Conservation (phyloP, 2,113 vertebrate genomes). For the Ancistrus triradiatus region DNA sequence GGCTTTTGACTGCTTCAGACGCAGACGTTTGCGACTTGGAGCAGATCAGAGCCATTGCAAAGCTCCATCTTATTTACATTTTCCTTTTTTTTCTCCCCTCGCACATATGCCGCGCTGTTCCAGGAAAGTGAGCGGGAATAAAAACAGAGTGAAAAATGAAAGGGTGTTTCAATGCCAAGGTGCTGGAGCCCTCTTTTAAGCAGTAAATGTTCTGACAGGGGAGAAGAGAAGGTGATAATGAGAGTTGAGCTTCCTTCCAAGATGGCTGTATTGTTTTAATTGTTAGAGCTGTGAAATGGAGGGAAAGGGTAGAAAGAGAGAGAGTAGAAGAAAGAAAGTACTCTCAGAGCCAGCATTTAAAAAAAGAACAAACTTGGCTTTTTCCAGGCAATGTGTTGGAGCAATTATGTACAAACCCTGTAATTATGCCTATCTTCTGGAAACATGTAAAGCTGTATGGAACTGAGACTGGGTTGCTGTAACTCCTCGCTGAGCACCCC, state of each 20-base stretch:
- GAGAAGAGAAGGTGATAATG: constrained; percentile 61
- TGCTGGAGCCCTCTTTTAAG: constrained; percentile 58
- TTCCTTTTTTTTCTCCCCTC: constrained; percentile 35
- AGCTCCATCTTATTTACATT: constrained; percentile 60
- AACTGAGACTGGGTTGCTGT: constrained; percentile 63
- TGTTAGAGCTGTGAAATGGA: constrained; percentile 57
- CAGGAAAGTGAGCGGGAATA: constrained; percentile 33
- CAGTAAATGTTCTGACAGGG: constrained; percentile 56
- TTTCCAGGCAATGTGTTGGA: constrained; percentile 62
- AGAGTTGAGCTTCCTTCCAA: constrained; percentile 65
- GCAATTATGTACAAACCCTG: constrained; percentile 71
- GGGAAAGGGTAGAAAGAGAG: constrained; percentile 45
- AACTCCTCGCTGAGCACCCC: constrained; percentile 43
- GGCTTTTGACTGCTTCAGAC: constrained; percentile 53
- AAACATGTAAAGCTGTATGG: constrained; percentile 71
- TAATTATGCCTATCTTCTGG: constrained; percentile 73
- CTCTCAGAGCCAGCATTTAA: constrained; percentile 57
- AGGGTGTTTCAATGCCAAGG: constrained; percentile 59
- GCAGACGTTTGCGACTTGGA: constrained; percentile 47
- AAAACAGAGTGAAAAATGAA: constrained; percentile 42
- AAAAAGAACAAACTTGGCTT: constrained; percentile 66
- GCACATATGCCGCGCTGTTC: constrained; percentile 43
- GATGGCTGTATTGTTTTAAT: constrained; percentile 66
- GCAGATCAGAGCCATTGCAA: constrained; percentile 45
- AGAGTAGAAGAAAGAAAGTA: constrained; percentile 42